Conservation (phyloP, 2,888 invertebrate species). For the Sinotaia quadrata region DNA sequence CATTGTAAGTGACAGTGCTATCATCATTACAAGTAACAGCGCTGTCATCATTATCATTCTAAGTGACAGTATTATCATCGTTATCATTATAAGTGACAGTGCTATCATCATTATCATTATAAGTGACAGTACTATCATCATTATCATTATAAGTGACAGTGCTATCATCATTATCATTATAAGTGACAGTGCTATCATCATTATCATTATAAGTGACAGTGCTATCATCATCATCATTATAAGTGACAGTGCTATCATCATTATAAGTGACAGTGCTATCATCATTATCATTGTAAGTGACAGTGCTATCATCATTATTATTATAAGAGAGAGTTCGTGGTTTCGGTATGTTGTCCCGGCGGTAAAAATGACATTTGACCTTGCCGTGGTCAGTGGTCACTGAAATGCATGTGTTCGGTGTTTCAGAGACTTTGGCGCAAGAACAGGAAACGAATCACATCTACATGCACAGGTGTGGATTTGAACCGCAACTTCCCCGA, state of each 20-base stretch:
- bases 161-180: not conserved
- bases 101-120: not conserved
- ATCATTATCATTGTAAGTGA: too few relatives aligned
- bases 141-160: not conserved
- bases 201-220: not conserved
- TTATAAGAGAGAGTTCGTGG: too few relatives aligned
- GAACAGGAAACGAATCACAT: not conserved
- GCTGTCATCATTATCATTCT: not conserved
- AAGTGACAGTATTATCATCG: not conserved
- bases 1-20: not conserved
- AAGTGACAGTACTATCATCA: not conserved
- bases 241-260: not conserved
- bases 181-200: not conserved
- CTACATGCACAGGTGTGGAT: not conserved
- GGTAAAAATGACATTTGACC: too few relatives aligned
- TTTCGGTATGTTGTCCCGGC: too few relatives aligned
- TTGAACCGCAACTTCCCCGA: not conserved
- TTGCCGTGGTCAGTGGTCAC: too few relatives aligned
- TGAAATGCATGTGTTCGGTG: not conserved
- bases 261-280: too few relatives aligned
- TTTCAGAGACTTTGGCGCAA: constrained; percentile 1
- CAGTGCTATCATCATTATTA: too few relatives aligned
- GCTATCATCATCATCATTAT: not conserved
- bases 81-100: constrained; percentile 1
- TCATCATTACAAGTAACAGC: not conserved